These are phyloP conservation scores for Drosophila phalerata DNA, from an alignment of 2,888 invertebrate species.

Conservation along the genomic window DNA sequence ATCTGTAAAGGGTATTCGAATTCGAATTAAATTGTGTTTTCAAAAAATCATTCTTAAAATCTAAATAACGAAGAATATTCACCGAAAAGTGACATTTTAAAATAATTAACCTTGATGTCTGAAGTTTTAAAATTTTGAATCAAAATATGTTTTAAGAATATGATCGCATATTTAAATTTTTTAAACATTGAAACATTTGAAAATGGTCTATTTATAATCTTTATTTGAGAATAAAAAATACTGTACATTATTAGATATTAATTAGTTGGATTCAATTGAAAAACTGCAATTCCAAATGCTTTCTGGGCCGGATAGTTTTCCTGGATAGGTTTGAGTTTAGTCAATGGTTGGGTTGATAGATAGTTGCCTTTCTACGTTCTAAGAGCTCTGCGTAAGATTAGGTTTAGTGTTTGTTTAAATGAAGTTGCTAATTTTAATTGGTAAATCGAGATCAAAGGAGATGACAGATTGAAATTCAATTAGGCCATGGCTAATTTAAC, in stretches of 20 bases:
- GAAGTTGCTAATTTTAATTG: slow-evolving; percentile 23
- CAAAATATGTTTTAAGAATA: too few relatives aligned
- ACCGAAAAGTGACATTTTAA: too few relatives aligned
- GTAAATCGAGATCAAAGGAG: slow-evolving; percentile 55
- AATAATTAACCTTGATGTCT: too few relatives aligned
- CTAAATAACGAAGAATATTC: too few relatives aligned
- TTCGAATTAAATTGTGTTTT: slow-evolving; percentile 8
- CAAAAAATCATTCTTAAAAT: too few relatives aligned
- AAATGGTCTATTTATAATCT: background rate
- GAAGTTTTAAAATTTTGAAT: too few relatives aligned
- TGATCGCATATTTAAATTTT: background rate
- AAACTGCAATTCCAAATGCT: slow-evolving; percentile 2
- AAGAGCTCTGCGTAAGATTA: slow-evolving; percentile 61
- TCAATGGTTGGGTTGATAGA: background rate
- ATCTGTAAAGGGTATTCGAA: slow-evolving; percentile 52
- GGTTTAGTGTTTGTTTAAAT: slow-evolving; percentile 36
- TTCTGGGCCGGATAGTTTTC: background rate
- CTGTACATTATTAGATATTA: background rate
- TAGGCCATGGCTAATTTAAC: slow-evolving; percentile 41
- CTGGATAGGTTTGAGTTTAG: background rate
- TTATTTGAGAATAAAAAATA: slow-evolving; percentile 10
- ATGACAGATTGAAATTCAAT: slow-evolving; percentile 53
- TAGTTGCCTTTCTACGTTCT: slow-evolving; percentile 58
- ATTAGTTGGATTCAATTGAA: background rate
- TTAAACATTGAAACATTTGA: background rate